These are phyloP conservation scores for Lutjanus campechanus DNA, from an alignment of 2,797 vertebrate species.

Conservation along the genomic window DNA sequence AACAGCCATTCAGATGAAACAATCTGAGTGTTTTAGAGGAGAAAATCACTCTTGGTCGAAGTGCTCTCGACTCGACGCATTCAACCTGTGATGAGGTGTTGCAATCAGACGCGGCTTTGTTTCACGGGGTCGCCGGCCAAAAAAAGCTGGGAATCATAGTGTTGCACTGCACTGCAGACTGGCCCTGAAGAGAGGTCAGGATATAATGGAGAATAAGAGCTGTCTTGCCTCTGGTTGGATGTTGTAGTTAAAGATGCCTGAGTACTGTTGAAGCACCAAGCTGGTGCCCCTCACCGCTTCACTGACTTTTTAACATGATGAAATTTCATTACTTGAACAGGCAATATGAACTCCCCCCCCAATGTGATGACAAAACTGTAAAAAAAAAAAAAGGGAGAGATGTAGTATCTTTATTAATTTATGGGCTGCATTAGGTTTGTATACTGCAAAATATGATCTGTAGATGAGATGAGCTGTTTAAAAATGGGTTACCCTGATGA, in stretches of 20 bases:
- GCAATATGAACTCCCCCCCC: neutral
- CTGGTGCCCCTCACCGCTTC: neutral
- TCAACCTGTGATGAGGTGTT: conserved; percentile 4
- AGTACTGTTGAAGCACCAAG: conserved; percentile 3
- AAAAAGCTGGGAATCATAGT: neutral
- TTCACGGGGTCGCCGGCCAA: neutral
- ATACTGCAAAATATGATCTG: neutral
- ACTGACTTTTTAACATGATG: conserved; percentile 5
- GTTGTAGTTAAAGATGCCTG: conserved; percentile 1
- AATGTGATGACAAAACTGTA: neutral
- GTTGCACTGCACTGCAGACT: neutral
- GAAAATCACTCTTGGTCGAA: neutral
- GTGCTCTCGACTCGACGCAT: conserved; percentile 9
- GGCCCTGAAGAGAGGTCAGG: neutral
- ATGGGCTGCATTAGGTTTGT: neutral
- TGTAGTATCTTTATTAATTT: neutral
- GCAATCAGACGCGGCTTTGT: neutral
- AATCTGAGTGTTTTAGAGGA: neutral
- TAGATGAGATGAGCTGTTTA: neutral
- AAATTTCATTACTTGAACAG: conserved; percentile 1
- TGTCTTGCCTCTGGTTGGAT: neutral
- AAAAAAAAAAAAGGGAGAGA: too few species aligned
- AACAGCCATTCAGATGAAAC: neutral
- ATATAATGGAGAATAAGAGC: neutral
- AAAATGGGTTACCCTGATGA: neutral